Evolutionary conservation across 2,888 invertebrate genomes (phyloP), one percentile per base, ranked within the genome.

Genomic region (Diabrotica balteata): DNA sequence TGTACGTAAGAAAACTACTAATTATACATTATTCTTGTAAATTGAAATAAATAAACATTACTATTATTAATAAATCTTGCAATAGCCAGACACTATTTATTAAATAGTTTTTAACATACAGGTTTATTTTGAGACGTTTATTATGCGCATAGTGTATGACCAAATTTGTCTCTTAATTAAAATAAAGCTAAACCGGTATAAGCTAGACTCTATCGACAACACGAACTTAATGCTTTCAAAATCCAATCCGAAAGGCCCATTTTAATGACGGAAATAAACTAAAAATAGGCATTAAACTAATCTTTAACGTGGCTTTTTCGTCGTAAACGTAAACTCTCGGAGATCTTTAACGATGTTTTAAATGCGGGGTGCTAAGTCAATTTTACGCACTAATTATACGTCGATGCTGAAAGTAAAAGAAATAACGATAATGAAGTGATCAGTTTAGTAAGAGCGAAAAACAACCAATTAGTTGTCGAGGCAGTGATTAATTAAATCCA

Each of bases 351-450:
- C 65, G 68, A 66, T 50, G 49, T 63, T 66, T 68, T 68, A 59
- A 66, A 49, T 50, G 54, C 46, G 50, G 67, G 67, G 54, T 63
- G 65, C 57, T 66, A 65, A 68, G 68, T 68, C 62, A 64, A 68
- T 65, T 65, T 65, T 59, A 68, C 58, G 52, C 58, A 53, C 50
- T 68, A 63, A 68, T 68, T 68, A 59, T 60, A 62, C 47, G 45
- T 52, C 45, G 50, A 10, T 8, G 57, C 46, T 44, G 57, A 51
- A 63, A 63, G 63, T 45, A 57, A 22, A 49, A 63, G 57, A 57
- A 63, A 57, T 63, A 45, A 58, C 11, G 46, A 42, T 64, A 58
- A 64, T 45, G 44, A 53, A 58, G 46, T 8, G 63, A 58, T 58
- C 63, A 50, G 47, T 58, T 54, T 22, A 45, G 55, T 58, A 50